phyloP scores from a whole-genome alignment of 2,797 vertebrate species.

The Liparis tanakae region DNA sequence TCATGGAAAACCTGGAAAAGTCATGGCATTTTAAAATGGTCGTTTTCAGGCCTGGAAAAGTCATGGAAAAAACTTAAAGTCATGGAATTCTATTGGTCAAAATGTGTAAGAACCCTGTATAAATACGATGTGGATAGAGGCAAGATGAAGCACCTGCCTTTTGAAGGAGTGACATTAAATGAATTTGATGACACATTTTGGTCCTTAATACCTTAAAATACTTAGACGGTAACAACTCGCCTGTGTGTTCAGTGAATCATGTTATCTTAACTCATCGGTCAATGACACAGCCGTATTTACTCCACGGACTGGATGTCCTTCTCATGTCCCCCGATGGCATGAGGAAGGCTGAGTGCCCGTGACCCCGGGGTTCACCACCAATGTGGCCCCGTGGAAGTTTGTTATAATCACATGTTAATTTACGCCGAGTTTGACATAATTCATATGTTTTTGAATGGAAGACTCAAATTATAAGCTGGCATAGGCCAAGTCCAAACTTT shows the following conservation, averaged over 20 bases:
- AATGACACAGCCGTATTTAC: constrained; percentile 64
- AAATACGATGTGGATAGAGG: neutral
- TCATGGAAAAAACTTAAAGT: no score
- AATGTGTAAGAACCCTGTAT: no score
- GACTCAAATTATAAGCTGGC: no score
- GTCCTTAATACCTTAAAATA: constrained; percentile 1
- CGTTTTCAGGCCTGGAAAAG: no score
- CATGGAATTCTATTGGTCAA: no score
- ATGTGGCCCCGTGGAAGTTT: constrained; percentile 36
- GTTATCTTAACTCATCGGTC: constrained; percentile 64
- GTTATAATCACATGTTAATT: no score
- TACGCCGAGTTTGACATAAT: no score
- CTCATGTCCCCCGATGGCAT: constrained; percentile 54
- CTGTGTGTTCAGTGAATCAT: constrained; percentile 37
- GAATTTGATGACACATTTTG: constrained; percentile 4
- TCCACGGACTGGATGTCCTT: constrained; percentile 64
- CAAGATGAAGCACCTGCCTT: neutral
- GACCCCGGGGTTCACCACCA: constrained; percentile 71
- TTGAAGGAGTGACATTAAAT: neutral
- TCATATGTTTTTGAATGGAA: no score
- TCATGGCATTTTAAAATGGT: no score
- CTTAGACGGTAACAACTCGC: neutral
- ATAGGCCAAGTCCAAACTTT: no score
- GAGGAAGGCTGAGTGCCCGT: constrained; percentile 65
- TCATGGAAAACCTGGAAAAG: no score